Evolutionary conservation across 2,888 invertebrate species (phyloP).

Genomic region (Caenorhabditis sp.): DNA sequence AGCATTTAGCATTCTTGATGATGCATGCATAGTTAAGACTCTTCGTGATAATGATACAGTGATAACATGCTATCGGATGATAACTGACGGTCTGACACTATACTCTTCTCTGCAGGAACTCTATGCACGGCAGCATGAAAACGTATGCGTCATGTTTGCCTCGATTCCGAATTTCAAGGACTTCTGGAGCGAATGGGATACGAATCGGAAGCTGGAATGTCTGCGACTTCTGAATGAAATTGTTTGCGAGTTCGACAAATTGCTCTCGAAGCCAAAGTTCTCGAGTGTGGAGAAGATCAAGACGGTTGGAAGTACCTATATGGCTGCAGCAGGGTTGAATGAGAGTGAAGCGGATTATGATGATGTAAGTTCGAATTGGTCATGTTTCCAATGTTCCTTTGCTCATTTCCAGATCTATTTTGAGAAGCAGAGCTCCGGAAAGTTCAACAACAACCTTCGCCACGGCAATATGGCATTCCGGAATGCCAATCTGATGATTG

Average conservation of each 20-base stretch:
- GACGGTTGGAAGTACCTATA: conserved; percentile 98
- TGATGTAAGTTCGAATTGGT: conserved; percentile 63
- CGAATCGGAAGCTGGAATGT: conserved; percentile 96
- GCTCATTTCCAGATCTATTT: conserved; percentile 58
- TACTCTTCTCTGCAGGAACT: conserved; percentile 89
- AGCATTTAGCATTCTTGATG: not conserved
- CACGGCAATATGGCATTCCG: conserved; percentile 69
- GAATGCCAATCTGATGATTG: conserved; percentile 92
- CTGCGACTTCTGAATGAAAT: conserved; percentile 95
- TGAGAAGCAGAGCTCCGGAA: conserved; percentile 52
- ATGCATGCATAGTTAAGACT: too few species aligned
- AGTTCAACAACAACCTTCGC: conserved; percentile 58
- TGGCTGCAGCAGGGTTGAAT: conserved; percentile 94
- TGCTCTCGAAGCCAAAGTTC: conserved; percentile 94
- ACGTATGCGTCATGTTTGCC: conserved; percentile 98
- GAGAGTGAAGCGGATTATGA: conserved; percentile 75
- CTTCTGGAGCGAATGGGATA: conserved; percentile 86
- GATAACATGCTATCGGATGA: too few species aligned
- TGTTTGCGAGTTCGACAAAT: conserved; percentile 97
- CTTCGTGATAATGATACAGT: not conserved
- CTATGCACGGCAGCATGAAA: conserved; percentile 94
- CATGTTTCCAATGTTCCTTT: not conserved
- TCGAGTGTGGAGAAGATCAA: conserved; percentile 98
- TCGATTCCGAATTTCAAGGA: conserved; percentile 93
- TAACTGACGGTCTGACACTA: too few species aligned